Evolutionary conservation across 2,113 vertebrate species (phyloP), one percentile per base, ranked within the genome.

Genomic region (Salminus brasiliensis): DNA sequence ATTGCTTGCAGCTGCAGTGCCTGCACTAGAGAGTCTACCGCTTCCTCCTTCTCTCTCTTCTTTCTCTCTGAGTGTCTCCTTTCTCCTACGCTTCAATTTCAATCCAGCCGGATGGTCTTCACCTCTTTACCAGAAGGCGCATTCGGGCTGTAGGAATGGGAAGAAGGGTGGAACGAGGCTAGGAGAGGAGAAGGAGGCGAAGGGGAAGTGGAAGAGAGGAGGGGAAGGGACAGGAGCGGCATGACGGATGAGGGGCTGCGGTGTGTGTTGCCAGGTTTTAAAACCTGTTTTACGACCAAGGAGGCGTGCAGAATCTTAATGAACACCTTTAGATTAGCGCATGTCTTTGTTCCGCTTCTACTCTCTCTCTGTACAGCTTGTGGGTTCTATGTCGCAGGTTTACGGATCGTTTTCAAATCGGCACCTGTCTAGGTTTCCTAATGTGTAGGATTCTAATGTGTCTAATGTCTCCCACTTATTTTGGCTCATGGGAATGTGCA

Each of bases 201-300:
- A 73, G 69, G 73, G 52, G 78, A 55, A 70, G 74, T 41, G 65
- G 63, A 81, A 83, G 76, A 62, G 65, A 73, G 71, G 80, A 85
- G 84, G 79, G 41, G 82, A 41, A 57, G 75, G 72, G 83, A 41
- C 52, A 77, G 72, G 75, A 81, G 52, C 66, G 75, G 30, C 63
- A 73, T 72, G n/a, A 55, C 70, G 70, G 83, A 74, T 75, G 85
- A 83, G 83, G 73, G 83, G 81, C 72, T 81, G 84, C 89, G 86
- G 85, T 73, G 55, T 34, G 79, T 81, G 85, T 67, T 80, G 70
- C 68, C 60, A 74, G 74, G 25, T 76, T 77, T 75, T 85, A 88
- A 86, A 85, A 86, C 84, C 88, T 85, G 84, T 90, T 87, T 91
- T 88, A 87, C 81, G 67, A 79, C 84, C 65, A 88, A 83, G 84